These are phyloP conservation scores for Tenthredo mesomela DNA, from an alignment of 2,888 invertebrate species.

Conservation along the genomic window DNA sequence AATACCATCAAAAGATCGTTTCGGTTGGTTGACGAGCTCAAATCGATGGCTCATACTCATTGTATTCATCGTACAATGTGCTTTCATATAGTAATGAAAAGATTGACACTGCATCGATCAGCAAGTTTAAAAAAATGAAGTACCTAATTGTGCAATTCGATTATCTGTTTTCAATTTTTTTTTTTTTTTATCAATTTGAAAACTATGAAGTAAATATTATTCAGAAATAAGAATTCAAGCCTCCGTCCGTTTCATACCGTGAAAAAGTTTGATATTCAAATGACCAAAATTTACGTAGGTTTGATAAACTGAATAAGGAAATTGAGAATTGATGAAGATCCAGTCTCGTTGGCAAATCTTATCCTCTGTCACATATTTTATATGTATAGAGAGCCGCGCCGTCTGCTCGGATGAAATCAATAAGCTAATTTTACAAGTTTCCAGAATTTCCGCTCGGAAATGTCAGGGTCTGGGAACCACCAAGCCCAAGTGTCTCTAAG, in stretches of 20 bases:
- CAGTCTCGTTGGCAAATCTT: not conserved
- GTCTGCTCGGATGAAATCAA: conserved; percentile 12
- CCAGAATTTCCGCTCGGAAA: conserved; percentile 32
- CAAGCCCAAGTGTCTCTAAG: not conserved
- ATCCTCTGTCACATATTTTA: not conserved
- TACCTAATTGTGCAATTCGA: not conserved
- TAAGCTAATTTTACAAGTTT: conserved; percentile 41
- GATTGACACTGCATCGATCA: not conserved
- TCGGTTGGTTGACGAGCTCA: not conserved
- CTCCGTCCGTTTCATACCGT: not conserved
- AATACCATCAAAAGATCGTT: conserved; percentile 13
- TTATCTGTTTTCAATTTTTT: not conserved
- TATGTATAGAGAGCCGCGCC: not conserved
- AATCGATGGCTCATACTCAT: not conserved
- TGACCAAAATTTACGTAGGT: not conserved
- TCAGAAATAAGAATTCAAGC: not conserved
- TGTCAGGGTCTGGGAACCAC: conserved; percentile 12
- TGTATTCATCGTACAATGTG: not conserved
- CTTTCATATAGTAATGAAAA: not conserved
- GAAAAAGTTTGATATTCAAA: not conserved
- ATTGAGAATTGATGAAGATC: conserved; percentile 3
- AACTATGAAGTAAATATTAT: not conserved
- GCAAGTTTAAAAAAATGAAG: not conserved
- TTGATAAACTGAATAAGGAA: not conserved
- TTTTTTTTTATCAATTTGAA: not conserved